Evolutionary conservation across 1,140 invertebrate species (phyloP).

Genomic region (Melipona quadrifasciata): DNA sequence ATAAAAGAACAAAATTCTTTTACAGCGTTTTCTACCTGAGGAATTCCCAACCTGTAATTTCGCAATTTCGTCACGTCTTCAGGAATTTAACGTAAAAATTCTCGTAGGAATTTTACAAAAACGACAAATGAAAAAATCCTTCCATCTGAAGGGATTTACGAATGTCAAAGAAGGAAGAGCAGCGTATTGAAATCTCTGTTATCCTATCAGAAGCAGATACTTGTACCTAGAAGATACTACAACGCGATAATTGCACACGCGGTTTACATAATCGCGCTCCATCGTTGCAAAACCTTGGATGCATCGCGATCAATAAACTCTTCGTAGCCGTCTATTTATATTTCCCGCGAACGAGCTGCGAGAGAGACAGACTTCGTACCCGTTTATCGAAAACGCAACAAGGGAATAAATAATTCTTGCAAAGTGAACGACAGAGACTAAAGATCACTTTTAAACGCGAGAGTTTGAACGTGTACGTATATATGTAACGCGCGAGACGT

Average conservation of each 20-base stretch:
- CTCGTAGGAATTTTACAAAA: background rate
- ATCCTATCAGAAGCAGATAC: constrained; percentile 37
- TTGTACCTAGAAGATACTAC: constrained; percentile 36
- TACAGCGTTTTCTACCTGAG: too few species aligned
- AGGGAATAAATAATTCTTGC: background rate
- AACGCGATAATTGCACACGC: constrained; percentile 51
- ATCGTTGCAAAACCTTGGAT: constrained; percentile 40
- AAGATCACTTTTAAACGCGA: too few species aligned
- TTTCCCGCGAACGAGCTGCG: constrained; percentile 11
- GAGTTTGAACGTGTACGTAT: too few species aligned
- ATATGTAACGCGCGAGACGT: too few species aligned
- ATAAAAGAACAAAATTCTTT: too few species aligned
- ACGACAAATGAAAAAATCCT: background rate
- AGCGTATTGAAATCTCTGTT: constrained; percentile 6
- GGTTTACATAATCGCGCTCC: constrained; percentile 56
- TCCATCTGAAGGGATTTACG: too few species aligned
- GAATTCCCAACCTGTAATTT: too few species aligned
- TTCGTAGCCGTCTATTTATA: constrained; percentile 30
- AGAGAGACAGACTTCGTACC: background rate
- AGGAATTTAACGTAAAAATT: background rate
- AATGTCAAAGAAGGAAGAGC: background rate
- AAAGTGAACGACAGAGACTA: background rate
- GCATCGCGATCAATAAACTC: constrained; percentile 65
- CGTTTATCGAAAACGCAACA: constrained; percentile 10
- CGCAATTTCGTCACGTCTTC: too few species aligned